These are phyloP conservation scores for Torymus tubicola DNA, from an alignment of 2,888 invertebrate genomes.

Conservation along the genomic window DNA sequence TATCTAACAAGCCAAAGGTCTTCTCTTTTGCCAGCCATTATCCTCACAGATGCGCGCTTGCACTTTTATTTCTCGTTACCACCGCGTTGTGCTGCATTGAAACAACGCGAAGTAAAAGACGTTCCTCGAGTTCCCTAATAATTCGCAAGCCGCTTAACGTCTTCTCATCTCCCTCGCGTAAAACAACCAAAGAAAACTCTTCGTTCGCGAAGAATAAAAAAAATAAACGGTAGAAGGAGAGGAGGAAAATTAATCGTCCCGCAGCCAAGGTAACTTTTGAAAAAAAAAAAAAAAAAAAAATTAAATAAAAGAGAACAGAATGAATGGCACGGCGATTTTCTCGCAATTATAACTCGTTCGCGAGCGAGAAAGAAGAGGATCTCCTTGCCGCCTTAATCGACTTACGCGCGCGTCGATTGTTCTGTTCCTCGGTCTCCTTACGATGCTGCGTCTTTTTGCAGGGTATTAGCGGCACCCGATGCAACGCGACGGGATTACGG, in stretches of 20 bases:
- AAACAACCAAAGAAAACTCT: constrained; percentile 10
- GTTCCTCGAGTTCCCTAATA: constrained; percentile 4
- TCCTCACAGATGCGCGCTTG: too few relatives aligned
- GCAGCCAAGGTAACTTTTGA: constrained; percentile 18
- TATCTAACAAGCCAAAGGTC: too few relatives aligned
- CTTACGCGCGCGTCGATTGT: constrained; percentile 61
- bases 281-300: constrained; percentile 6
- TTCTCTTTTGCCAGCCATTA: too few relatives aligned
- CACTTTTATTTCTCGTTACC: too few relatives aligned
- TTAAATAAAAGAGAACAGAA: constrained; percentile 29
- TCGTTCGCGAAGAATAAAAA: neutral
- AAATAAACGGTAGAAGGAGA: neutral
- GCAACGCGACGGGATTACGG: too few relatives aligned
- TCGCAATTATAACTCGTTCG: constrained; percentile 46
- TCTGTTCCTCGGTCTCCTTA: constrained; percentile 6
- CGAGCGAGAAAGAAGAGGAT: constrained; percentile 16
- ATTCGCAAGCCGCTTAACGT: constrained; percentile 18
- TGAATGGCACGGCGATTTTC: constrained; percentile 49
- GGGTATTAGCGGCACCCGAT: too few relatives aligned
- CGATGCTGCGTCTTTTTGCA: too few relatives aligned
- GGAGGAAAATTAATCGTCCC: constrained; percentile 38
- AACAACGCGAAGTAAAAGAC: constrained; percentile 2
- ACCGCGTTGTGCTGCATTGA: too few relatives aligned
- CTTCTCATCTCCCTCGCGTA: neutral
- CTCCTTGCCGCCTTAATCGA: constrained; percentile 58